Evolutionary conservation across 2,113 vertebrate species (phyloP), one percentile per base, ranked within the genome.

Genomic region (Python bivittatus): DNA sequence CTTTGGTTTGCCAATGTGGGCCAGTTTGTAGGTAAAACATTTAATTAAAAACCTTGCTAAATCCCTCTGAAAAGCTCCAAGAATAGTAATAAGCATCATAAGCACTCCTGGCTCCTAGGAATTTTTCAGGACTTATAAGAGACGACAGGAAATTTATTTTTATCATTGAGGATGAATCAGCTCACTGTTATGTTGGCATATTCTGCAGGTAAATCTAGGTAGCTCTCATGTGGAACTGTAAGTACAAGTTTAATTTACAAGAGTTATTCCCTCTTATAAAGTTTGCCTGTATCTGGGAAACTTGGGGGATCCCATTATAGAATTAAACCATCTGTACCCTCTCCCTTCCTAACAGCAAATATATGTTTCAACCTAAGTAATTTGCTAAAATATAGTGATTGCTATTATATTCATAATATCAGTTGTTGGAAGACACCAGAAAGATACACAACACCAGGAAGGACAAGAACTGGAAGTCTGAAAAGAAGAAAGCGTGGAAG

Each of bases 61-160:
- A 94, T 93, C 86, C 48, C 94, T 90, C 92, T 91, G 84, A 94
- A 95, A 93, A 93, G 17, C 84, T 94, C 89, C 44, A 94, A 91
- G 57, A 29, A 15, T 84, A 64, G 33, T 29, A 61, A 1, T 0
- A 89, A 91, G 13, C 61, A 91, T 88, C 93, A 92, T 38, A 90
- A 92, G 3, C 72, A 0, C 42, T 88, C 44, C 22, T 15, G 48
- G 11, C 44, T 91, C n/a, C 68, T 95, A 86, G 90, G 23, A 6
- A 88, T 95, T 96, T 97, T 94, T 84, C 61, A 94, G 85, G 84
- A 79, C 94, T 92, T 92, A 94, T 96, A 93, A 91, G 38, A 90
- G 23, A 90, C 92, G 89, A 88, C 27, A 95, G 25, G 17, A 64
- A 58, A 96, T 97, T 96, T 92, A 92, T 91, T 96, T 57, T 93